Evolutionary conservation across 2,888 invertebrate species (phyloP).

Genomic region (Ormyrus labotus): DNA sequence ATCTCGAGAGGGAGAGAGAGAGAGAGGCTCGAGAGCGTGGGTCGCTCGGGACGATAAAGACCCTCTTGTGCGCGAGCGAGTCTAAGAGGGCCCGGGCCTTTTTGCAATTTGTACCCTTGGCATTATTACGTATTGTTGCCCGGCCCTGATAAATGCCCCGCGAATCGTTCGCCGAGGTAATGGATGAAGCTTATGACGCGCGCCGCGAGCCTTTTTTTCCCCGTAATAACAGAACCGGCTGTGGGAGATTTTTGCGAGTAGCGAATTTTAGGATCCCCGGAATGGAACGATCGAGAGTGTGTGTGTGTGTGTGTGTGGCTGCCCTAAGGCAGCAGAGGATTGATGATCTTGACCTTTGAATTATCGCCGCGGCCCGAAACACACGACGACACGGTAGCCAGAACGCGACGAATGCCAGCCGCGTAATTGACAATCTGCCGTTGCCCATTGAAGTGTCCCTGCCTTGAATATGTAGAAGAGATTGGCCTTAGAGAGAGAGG

Average conservation of each 20-base stretch:
- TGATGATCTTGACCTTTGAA: conserved; percentile 66
- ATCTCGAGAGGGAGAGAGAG: conserved; percentile 14
- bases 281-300: too few species aligned
- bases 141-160: conserved; percentile 17
- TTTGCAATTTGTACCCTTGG: conserved; percentile 45
- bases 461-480: conserved; percentile 39
- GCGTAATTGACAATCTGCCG: conserved; percentile 52
- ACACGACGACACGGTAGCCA: too few species aligned
- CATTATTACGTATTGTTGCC: conserved; percentile 46
- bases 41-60: conserved; percentile 43
- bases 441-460: conserved; percentile 41
- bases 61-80: conserved; percentile 8
- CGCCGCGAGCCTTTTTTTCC: background rate
- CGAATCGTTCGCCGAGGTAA: background rate
- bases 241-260: too few species aligned
- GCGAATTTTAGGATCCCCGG: too few species aligned
- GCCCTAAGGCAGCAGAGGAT: conserved; percentile 12
- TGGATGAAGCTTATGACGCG: conserved; percentile 1
- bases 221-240: too few species aligned
- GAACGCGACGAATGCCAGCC: background rate
- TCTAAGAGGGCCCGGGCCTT: background rate
- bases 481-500: conserved; percentile 1
- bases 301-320: too few species aligned
- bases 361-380: conserved; percentile 45
- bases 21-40: conserved; percentile 10